Evolutionary conservation across 2,888 invertebrate genomes (phyloP), one percentile per base, ranked within the genome.

Genomic region (Mesopsocus fuscifrons): DNA sequence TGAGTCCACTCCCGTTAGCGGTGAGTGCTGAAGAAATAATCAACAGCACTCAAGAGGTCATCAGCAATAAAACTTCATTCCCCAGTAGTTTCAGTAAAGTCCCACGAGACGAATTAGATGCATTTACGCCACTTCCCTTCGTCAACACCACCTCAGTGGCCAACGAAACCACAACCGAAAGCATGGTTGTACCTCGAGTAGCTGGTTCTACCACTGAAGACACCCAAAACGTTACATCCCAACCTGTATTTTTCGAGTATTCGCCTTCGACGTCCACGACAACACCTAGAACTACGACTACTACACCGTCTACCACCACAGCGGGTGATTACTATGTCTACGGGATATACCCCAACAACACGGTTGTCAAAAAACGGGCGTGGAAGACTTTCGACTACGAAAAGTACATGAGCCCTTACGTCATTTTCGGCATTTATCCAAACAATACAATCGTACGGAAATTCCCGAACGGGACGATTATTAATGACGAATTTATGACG

Each of bases 391-490:
- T 68, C 54, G 67, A 74, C 60, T 74, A 75, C 57, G 64, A 71
- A 55, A 66, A 72, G 61, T 71, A 75, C 57, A 67, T 74, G 54
- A 72, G 71, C 57, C 78, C 79, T 50, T 79, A 74, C 60, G 71
- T 79, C 53, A 71, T 80, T 58, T 77, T 76, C 55, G 79, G 80
- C 58, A 70, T 80, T 55, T 74, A 73, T 59, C 79, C 80, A 51
- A 78, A 80, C 66, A 79, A 79, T 63, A 78, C 75, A 59, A 66
- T 80, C 59, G 74, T 81, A 58, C 73, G 76, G 64, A 80, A 77
- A 65, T 81, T 75, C 59, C 80, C 80, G 50, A 81, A 82, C 56
- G 81, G 81, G 60, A 79, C 80, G 58, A 65, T 75, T 61, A 73
- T 80, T 60, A 78, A 79, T 61, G 75, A 77, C 18, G 50, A 49